Evolutionary conservation across 2,797 vertebrate genomes (phyloP).

Genomic region (Neosilurus mollespiculum): DNA sequence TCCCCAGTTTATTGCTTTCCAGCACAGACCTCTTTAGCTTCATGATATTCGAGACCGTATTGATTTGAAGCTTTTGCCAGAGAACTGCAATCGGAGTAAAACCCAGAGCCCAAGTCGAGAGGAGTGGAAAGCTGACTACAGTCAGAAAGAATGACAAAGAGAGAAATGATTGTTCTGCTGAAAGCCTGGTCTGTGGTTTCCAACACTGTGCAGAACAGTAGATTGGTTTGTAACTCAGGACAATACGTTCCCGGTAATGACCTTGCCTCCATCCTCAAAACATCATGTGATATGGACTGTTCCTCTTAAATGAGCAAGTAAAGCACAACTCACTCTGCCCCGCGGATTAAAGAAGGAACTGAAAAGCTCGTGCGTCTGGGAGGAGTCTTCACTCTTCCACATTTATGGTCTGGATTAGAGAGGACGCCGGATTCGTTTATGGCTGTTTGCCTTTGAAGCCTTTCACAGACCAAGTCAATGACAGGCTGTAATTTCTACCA

Average conservation of each 20-base stretch:
- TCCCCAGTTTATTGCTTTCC: constrained; percentile 21
- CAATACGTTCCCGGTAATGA: constrained; percentile 25
- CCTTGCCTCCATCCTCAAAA: constrained; percentile 19
- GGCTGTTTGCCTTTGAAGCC: neutral
- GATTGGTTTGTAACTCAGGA: constrained; percentile 32
- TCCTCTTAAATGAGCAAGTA: constrained; percentile 44
- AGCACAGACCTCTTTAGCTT: constrained; percentile 53
- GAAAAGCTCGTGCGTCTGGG: constrained; percentile 28
- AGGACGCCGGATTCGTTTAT: constrained; percentile 14
- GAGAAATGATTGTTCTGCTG: constrained; percentile 35
- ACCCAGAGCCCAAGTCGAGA: constrained; percentile 3
- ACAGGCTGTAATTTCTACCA: neutral
- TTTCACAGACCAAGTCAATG: neutral
- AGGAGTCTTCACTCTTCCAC: constrained; percentile 18
- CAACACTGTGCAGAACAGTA: constrained; percentile 16
- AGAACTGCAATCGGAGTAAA: constrained; percentile 32
- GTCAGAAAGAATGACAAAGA: constrained; percentile 40
- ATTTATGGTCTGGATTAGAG: constrained; percentile 16
- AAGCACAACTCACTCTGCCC: constrained; percentile 31
- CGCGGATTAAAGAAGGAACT: constrained; percentile 43
- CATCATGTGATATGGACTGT: constrained; percentile 46
- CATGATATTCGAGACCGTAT: constrained; percentile 57
- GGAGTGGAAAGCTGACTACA: constrained; percentile 35
- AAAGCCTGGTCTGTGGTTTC: constrained; percentile 25
- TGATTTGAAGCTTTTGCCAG: constrained; percentile 42